Conservation (phyloP, 2,797 vertebrate species). For the Lagodon rhomboides region DNA sequence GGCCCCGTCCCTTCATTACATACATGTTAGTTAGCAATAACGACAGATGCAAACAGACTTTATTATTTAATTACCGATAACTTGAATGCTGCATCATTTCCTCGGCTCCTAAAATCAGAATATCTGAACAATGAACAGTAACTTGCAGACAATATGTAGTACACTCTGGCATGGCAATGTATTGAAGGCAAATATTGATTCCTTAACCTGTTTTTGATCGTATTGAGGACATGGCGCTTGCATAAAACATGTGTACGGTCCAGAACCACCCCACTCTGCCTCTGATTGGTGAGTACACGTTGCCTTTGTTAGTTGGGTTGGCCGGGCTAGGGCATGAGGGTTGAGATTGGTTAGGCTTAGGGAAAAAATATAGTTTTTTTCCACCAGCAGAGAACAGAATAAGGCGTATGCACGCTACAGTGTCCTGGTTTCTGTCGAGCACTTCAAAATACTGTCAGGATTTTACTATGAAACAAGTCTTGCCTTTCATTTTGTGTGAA, state of each 20-base stretch:
- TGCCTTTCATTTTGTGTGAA: too few species aligned
- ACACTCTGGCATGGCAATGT: not conserved
- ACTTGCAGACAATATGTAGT: not conserved
- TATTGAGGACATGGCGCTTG: not conserved
- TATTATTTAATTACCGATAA: not conserved
- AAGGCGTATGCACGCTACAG: not conserved
- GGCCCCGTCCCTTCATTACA: not conserved
- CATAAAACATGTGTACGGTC: not conserved
- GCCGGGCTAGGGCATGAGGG: too few species aligned
- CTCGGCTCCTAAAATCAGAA: not conserved
- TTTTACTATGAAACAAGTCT: too few species aligned
- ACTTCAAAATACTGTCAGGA: too few species aligned
- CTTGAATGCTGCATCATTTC: not conserved
- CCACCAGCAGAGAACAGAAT: not conserved
- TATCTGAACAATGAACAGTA: not conserved
- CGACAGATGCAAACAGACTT: slow-evolving; percentile 1
- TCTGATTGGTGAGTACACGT: too few species aligned
- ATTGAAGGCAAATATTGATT: too few species aligned
- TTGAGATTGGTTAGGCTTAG: too few species aligned
- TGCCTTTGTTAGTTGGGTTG: too few species aligned
- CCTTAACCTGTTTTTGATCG: not conserved
- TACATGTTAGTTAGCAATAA: not conserved
- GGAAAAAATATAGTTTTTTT: too few species aligned
- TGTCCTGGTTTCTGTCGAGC: not conserved
- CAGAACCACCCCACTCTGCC: too few species aligned